Evolutionary conservation across 1,140 invertebrate genomes (phyloP).

Genomic region (Habropoda laboriosa): DNA sequence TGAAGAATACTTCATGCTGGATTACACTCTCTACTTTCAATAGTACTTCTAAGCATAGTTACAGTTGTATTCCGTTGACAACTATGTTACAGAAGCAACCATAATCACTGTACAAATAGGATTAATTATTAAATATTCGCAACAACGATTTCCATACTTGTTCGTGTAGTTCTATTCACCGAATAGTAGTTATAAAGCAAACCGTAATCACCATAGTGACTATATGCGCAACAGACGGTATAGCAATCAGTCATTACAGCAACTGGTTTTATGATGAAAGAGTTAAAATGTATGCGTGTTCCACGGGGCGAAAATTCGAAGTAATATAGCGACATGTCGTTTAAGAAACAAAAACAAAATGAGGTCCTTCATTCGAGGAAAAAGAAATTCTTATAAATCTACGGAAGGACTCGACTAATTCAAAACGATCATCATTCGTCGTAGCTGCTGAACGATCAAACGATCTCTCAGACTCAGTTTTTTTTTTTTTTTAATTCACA

Average conservation of each 20-base stretch:
- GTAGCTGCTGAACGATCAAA: constrained; percentile 9
- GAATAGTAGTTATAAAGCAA: neutral
- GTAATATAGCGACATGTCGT: neutral
- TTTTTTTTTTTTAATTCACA: constrained; percentile 44
- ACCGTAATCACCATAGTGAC: neutral
- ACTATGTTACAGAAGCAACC: neutral
- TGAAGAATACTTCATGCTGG: neutral
- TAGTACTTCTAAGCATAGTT: neutral
- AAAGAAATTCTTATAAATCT: neutral
- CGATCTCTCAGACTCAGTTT: constrained; percentile 6
- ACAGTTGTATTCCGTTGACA: neutral
- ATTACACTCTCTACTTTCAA: constrained; percentile 2
- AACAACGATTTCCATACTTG: neutral
- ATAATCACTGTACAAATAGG: neutral
- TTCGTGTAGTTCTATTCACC: neutral
- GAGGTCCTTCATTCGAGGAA: neutral
- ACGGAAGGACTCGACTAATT: constrained; percentile 38
- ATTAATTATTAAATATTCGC: neutral
- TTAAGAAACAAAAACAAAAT: neutral
- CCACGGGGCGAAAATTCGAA: neutral
- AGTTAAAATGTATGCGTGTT: neutral
- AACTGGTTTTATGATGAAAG: neutral
- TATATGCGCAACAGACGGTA: neutral
- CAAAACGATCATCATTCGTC: constrained; percentile 34
- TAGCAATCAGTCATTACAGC: neutral